Conservation (phyloP, 2,797 vertebrate species). For the Heteromormyrus szaboi region DNA sequence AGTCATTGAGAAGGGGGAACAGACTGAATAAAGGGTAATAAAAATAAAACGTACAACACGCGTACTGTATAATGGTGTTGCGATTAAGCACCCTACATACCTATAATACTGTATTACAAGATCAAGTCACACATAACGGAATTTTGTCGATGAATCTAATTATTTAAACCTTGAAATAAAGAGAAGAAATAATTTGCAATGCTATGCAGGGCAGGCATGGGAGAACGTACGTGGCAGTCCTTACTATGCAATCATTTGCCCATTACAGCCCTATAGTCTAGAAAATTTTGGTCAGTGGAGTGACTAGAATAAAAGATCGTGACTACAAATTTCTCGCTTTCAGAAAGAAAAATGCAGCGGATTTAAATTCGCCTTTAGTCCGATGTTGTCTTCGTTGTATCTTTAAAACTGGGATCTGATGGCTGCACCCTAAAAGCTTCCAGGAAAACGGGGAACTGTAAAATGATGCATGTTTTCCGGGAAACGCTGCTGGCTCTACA, state of each 20-base stretch:
- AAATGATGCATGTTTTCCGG: conserved; percentile 9
- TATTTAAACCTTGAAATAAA: not conserved
- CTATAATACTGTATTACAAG: not conserved
- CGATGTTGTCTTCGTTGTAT: not conserved
- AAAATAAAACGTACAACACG: not conserved
- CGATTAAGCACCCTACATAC: not conserved
- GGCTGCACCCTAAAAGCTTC: not conserved
- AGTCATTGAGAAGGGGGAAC: not conserved
- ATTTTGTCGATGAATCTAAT: not conserved
- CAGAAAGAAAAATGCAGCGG: not conserved
- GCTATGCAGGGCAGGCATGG: not conserved
- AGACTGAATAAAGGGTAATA: not conserved
- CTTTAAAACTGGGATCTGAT: not conserved
- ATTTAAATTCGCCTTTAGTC: not conserved
- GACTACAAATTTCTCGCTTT: not conserved
- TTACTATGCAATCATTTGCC: not conserved
- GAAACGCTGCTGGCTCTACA: not conserved
- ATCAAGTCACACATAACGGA: not conserved
- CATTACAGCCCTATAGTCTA: not conserved
- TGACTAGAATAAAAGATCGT: not conserved
- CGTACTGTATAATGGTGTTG: not conserved
- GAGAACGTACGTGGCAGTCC: not conserved
- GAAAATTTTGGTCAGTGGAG: not conserved
- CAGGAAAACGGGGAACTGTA: not conserved
- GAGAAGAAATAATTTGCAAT: not conserved